Conservation (phyloP, 2,888 invertebrate species). For the Melinaea menophilus region DNA sequence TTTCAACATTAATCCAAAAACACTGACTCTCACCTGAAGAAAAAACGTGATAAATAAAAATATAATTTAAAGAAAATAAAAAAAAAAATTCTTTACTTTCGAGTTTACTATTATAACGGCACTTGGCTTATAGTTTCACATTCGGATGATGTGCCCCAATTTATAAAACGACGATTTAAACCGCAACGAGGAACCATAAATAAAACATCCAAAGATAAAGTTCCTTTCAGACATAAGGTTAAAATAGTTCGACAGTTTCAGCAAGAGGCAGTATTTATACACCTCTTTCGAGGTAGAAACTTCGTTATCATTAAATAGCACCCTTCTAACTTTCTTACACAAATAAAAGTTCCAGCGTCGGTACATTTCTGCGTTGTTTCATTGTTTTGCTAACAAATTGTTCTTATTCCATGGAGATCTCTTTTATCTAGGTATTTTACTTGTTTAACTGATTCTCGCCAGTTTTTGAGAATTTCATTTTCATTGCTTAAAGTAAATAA, state of each 20-base stretch:
- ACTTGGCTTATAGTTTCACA: too few species aligned
- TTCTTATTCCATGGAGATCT: slow-evolving; percentile 35
- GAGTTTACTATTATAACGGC: too few species aligned
- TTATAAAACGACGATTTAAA: neutral
- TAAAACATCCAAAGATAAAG: slow-evolving; percentile 7
- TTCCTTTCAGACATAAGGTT: slow-evolving; percentile 12
- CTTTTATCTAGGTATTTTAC: slow-evolving; percentile 22
- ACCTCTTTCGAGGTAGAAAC: slow-evolving; percentile 32
- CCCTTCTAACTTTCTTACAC: slow-evolving; percentile 41
- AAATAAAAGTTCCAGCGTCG: slow-evolving; percentile 41
- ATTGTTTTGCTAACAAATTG: slow-evolving; percentile 39
- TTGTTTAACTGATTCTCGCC: slow-evolving; percentile 21
- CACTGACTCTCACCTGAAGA: too few species aligned
- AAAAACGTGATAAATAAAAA: too few species aligned
- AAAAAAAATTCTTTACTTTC: too few species aligned
- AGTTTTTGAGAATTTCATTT: slow-evolving; percentile 12
- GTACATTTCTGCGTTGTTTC: slow-evolving; percentile 36
- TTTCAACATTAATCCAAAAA: too few species aligned
- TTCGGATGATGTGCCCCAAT: too few species aligned
- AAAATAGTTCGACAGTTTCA: slow-evolving; percentile 13
- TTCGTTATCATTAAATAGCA: slow-evolving; percentile 46
- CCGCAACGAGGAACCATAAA: neutral
- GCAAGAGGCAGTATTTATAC: slow-evolving; percentile 13
- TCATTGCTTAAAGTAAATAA: slow-evolving; percentile 5
- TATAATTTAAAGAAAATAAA: too few species aligned